Conservation (phyloP, 1,140 invertebrate genomes). For the Heliothis virescens region DNA sequence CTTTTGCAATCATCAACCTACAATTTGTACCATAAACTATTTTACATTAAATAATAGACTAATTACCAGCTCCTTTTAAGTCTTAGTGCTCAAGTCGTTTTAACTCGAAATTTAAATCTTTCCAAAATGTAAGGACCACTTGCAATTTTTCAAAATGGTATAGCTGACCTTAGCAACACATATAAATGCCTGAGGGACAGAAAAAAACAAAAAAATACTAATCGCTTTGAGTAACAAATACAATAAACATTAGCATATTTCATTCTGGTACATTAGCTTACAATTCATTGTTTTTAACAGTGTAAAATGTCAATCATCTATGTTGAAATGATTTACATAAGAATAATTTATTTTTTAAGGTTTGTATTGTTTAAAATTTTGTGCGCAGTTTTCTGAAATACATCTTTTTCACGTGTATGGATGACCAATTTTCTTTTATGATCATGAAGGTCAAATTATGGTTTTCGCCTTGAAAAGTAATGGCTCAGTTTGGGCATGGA, state of each 20-base stretch:
- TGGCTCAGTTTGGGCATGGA: too few relatives aligned
- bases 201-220: neutral
- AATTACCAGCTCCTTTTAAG: too few relatives aligned
- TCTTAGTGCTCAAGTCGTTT: too few relatives aligned
- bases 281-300: neutral
- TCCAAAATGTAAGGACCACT: neutral
- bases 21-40: too few relatives aligned
- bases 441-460: too few relatives aligned
- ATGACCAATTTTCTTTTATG: neutral
- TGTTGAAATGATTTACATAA: neutral
- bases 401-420: neutral
- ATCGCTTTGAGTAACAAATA: neutral
- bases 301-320: neutral
- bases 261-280: neutral
- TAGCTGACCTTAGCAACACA: neutral
- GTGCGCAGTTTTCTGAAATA: slow-evolving; percentile 3
- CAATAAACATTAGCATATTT: neutral
- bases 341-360: neutral
- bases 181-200: too few relatives aligned
- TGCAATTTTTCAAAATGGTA: neutral
- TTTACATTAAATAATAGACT: too few relatives aligned
- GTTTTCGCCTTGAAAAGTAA: too few relatives aligned
- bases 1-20: too few relatives aligned
- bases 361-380: neutral
- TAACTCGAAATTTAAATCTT: neutral